Base-by-base conservation (phyloP, 2,113 vertebrate species). In the Cygnus atratus region DNA sequence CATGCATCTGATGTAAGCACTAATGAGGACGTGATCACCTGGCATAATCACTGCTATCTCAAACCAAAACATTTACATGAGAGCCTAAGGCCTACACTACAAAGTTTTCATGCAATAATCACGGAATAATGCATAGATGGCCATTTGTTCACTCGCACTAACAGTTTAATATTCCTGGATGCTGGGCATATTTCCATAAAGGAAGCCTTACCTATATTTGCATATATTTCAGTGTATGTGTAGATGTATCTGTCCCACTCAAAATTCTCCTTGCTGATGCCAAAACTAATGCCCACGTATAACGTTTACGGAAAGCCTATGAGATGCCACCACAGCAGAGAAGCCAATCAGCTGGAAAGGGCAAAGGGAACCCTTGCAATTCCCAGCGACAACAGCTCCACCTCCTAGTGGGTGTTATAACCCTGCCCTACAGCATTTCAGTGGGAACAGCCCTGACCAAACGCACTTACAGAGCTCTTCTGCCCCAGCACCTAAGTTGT, bases 1-100 rank as follows among this genome's bases (percentile, higher is more conserved):
- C 43, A 35, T 50, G 52, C 66, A 63, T 35, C 81, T 82, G 61
- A 59, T 48, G 41, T 13, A 67, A 84, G 70, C 68, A 33, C 52
- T 46, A 43, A 54, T 20, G 14, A 0, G 0, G 70, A 70, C 24
- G 19, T 26, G 65, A 13, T 62, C 58, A 75, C 33, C 74, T 50
- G 58, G 5, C 43, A 44, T 8, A 89, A 90, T 55, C 63, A 67
- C 84, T 70, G 78, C 65, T 50, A 59, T 50, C 84, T 62, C 50
- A 50, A 63, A 63, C 8, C 72, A 63, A 92, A 67, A 39, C 55
- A 84, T 54, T 73, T 20, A 12, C 12, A 54, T n/a, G 37, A 24
- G 59, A 90, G 48, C 82, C 75, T 18, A 41, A 83, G 62, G 18
- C 63, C 50, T 26, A 43, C 6, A 24, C 52, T 50, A 41, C 24